phyloP scores from a whole-genome alignment of 2,113 vertebrate species.

The Rhadina sibilatrix region DNA sequence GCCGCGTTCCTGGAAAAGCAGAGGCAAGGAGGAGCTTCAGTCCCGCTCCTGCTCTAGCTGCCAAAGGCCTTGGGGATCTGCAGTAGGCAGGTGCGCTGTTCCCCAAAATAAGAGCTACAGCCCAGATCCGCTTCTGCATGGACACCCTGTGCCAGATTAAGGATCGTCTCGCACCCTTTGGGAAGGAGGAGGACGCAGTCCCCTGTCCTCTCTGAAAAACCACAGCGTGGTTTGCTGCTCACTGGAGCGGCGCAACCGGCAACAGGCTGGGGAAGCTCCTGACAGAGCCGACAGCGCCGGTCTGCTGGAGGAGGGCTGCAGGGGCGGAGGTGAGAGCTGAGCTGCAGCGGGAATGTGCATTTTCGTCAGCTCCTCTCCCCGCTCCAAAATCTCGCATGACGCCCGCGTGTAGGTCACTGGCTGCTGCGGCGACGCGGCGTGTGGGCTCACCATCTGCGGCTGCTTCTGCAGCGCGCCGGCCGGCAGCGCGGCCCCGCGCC shows the following conservation, averaged over 20 bases:
- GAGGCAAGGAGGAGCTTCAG: background rate
- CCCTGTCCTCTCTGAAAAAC: background rate
- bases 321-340: constrained; percentile 66
- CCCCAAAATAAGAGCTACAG: background rate
- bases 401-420: constrained; percentile 61
- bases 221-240: background rate
- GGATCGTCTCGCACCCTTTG: background rate
- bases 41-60: background rate
- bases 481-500: background rate
- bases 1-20: background rate
- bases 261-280: constrained; percentile 31
- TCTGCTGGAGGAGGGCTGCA: constrained; percentile 39
- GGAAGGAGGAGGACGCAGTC: background rate
- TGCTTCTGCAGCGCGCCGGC: background rate
- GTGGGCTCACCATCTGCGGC: constrained; percentile 62
- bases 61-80: background rate
- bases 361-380: constrained; percentile 37
- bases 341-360: constrained; percentile 28
- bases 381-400: constrained; percentile 40
- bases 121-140: background rate
- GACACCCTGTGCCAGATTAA: background rate
- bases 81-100: background rate
- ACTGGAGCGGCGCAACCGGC: background rate
- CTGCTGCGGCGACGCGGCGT: constrained; percentile 33
- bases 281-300: background rate